A percentile compares a stretch with the other conserved stretches of the same genome.
Conservation (phyloP, 2,797 vertebrate genomes). For the Pygocentrus nattereri region DNA sequence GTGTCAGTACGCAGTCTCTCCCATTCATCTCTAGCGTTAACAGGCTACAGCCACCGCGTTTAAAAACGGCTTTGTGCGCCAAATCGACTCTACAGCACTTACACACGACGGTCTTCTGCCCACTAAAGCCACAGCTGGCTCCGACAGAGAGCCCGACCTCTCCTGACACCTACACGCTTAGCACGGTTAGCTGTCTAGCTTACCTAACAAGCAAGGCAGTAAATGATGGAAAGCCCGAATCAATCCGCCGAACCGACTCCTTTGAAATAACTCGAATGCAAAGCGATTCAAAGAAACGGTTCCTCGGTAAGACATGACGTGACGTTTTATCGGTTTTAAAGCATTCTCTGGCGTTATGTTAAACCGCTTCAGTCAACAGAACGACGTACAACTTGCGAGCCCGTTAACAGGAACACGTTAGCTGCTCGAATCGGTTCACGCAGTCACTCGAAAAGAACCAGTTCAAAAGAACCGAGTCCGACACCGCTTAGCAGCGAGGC, state of each 20-base stretch:
- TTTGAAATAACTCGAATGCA: neutral
- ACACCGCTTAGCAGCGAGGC: slow-evolving; percentile 6
- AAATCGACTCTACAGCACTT: too few species aligned
- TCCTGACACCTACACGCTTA: slow-evolving; percentile 47
- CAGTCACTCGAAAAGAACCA: neutral
- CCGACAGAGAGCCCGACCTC: neutral
- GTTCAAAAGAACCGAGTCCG: neutral
- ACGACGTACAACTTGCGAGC: neutral
- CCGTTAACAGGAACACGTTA: neutral
- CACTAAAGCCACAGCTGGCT: neutral
- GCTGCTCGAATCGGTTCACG: neutral
- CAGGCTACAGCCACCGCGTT: neutral
- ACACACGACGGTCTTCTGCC: neutral
- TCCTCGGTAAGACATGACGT: neutral
- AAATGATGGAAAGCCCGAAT: neutral
- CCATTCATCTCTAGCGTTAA: neutral
- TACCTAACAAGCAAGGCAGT: neutral
- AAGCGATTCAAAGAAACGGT: neutral
- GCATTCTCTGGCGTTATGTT: too few species aligned
- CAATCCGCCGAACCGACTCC: neutral
- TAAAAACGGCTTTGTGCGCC: neutral
- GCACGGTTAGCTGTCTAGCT: slow-evolving; percentile 34
- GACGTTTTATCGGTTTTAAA: neutral
- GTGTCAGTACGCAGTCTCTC: neutral
- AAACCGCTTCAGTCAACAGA: too few species aligned